These are phyloP conservation scores for Heteromormyrus szaboi DNA, from an alignment of 2,797 vertebrate species.

Conservation along the genomic window DNA sequence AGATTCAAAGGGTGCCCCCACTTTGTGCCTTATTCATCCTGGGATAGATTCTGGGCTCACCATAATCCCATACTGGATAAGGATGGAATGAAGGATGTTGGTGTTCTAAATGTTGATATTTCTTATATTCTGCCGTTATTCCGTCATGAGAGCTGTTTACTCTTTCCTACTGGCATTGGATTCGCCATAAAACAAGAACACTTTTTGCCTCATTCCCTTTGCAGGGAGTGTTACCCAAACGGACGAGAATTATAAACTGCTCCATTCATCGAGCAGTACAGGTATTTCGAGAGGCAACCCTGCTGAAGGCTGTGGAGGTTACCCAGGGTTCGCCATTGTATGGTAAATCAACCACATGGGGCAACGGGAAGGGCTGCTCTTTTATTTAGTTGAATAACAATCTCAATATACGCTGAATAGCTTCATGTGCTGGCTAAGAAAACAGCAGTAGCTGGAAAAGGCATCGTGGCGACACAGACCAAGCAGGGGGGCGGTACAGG, in stretches of 20 bases:
- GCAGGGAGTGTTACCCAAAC: neutral
- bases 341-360: neutral
- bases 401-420: neutral
- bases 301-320: neutral
- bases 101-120: neutral
- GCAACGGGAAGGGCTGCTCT: neutral
- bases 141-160: neutral
- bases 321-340: neutral
- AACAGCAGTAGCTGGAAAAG: neutral
- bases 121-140: neutral
- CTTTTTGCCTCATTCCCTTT: neutral
- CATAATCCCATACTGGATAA: neutral
- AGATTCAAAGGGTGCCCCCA: neutral
- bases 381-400: neutral
- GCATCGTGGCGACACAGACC: neutral
- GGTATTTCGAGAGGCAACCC: neutral
- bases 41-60: neutral
- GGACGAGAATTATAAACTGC: neutral
- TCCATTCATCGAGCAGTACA: neutral
- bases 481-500: neutral
- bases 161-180: neutral
- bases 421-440: neutral
- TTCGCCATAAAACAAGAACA: neutral
- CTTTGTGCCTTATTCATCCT: neutral
- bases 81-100: neutral